Percentiles rank a stretch among this genome's conserved stretches.
These are phyloP conservation scores for Thera obeliscata DNA, from an alignment of 2,888 invertebrate species.

Conservation along the genomic window DNA sequence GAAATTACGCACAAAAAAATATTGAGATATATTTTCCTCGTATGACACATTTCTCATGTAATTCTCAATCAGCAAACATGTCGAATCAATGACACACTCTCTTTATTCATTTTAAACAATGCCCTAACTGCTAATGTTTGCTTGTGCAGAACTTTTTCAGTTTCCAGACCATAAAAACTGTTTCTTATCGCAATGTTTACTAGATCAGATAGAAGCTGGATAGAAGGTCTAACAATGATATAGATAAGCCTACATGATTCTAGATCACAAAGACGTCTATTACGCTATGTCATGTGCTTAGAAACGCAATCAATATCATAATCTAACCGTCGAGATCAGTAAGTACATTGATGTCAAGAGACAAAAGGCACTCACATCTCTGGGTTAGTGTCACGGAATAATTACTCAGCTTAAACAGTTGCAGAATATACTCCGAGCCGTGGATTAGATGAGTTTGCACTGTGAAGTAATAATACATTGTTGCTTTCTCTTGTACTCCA, in stretches of 20 bases:
- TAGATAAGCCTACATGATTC: neutral
- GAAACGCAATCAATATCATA: constrained; percentile 35
- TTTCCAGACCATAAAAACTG: too few relatives aligned
- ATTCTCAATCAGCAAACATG: neutral
- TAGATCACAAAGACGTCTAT: constrained; percentile 3
- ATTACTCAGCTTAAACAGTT: constrained; percentile 51
- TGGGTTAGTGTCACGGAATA: constrained; percentile 48
- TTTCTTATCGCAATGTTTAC: too few relatives aligned
- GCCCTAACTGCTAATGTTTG: too few relatives aligned
- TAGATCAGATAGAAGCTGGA: too few relatives aligned
- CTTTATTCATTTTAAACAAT: too few relatives aligned
- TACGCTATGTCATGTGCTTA: constrained; percentile 2
- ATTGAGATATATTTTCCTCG: neutral
- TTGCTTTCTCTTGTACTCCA: constrained; percentile 18
- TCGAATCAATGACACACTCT: neutral
- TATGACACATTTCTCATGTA: neutral
- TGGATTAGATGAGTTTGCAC: constrained; percentile 51
- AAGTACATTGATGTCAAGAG: constrained; percentile 28
- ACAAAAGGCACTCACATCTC: constrained; percentile 43
- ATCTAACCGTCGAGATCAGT: constrained; percentile 38
- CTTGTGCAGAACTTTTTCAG: too few relatives aligned
- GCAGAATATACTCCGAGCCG: constrained; percentile 46
- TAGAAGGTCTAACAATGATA: too few relatives aligned
- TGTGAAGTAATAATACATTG: constrained; percentile 45
- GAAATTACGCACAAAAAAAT: constrained; percentile 29